These are phyloP conservation scores for Epinotia ramella DNA, from an alignment of 2,888 invertebrate genomes.

Conservation along the genomic window DNA sequence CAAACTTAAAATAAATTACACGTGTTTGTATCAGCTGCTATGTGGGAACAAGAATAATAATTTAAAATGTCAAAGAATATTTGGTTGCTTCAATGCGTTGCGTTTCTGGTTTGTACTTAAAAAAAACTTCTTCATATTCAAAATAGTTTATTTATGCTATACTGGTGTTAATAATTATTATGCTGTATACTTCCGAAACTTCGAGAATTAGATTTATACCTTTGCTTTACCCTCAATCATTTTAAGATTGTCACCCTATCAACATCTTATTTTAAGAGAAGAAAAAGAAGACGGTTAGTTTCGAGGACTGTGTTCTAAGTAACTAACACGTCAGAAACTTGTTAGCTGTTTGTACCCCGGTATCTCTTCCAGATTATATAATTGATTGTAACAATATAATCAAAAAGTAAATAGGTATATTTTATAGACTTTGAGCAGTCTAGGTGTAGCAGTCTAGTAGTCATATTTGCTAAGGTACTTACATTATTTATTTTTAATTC, in stretches of 20 bases:
- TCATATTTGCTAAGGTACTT: too few relatives aligned
- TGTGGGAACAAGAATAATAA: not conserved
- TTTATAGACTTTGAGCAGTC: too few relatives aligned
- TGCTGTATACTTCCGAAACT: not conserved
- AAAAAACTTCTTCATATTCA: not conserved
- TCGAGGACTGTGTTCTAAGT: too few relatives aligned
- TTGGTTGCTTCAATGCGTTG: constrained; percentile 22
- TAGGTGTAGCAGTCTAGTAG: too few relatives aligned
- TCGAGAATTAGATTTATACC: not conserved
- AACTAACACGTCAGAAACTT: too few relatives aligned
- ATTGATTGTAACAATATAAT: too few relatives aligned
- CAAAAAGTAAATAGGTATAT: too few relatives aligned
- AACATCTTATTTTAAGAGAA: too few relatives aligned
- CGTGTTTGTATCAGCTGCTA: not conserved
- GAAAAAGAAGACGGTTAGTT: too few relatives aligned
- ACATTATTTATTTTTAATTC: too few relatives aligned
- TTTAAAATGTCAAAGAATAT: constrained; percentile 4
- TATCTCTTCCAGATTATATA: too few relatives aligned
- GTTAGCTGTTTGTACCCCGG: too few relatives aligned
- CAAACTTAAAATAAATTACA: not conserved
- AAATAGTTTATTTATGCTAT: not conserved
- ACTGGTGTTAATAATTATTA: not conserved
- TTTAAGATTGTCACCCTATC: not conserved
- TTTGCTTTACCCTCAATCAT: not conserved
- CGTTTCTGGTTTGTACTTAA: constrained; percentile 16